These are phyloP conservation scores for Nymphalis urticae DNA, from an alignment of 2,888 invertebrate species.

Conservation along the genomic window DNA sequence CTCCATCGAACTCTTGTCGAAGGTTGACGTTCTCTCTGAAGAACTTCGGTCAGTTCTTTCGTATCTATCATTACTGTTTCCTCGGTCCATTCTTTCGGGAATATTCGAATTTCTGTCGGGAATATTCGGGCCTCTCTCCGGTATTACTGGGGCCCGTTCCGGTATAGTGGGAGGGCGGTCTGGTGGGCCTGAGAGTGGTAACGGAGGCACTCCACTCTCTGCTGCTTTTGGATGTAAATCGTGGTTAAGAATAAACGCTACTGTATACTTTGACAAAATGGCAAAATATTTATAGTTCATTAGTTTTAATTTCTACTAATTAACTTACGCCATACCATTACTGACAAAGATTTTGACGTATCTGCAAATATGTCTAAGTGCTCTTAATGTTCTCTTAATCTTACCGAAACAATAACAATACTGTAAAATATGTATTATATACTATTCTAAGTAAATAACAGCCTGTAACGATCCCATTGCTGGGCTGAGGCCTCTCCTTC, in stretches of 20 bases:
- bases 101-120: slow-evolving; percentile 37
- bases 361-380: too few relatives aligned
- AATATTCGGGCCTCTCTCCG: slow-evolving; percentile 53
- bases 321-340: neutral
- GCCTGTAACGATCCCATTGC: too few relatives aligned
- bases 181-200: slow-evolving; percentile 62
- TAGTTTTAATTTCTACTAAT: neutral
- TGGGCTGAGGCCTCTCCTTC: too few relatives aligned
- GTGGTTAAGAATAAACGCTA: slow-evolving; percentile 7
- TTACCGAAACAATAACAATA: neutral
- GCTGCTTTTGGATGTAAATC: slow-evolving; percentile 38
- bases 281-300: neutral
- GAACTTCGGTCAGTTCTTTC: slow-evolving; percentile 25
- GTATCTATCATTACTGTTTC: slow-evolving; percentile 30
- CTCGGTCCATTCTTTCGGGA: slow-evolving; percentile 22
- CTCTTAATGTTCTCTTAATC: neutral
- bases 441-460: too few relatives aligned
- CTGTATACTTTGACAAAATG: neutral
- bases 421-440: neutral
- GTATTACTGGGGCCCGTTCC: slow-evolving; percentile 51
- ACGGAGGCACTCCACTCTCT: slow-evolving; percentile 56
- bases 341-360: too few relatives aligned
- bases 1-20: slow-evolving; percentile 3
- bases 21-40: slow-evolving; percentile 27
- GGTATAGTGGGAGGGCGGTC: slow-evolving; percentile 49